phyloP scores from a whole-genome alignment of 1,140 invertebrate genomes.

The Pseudobourletiella spinata region DNA sequence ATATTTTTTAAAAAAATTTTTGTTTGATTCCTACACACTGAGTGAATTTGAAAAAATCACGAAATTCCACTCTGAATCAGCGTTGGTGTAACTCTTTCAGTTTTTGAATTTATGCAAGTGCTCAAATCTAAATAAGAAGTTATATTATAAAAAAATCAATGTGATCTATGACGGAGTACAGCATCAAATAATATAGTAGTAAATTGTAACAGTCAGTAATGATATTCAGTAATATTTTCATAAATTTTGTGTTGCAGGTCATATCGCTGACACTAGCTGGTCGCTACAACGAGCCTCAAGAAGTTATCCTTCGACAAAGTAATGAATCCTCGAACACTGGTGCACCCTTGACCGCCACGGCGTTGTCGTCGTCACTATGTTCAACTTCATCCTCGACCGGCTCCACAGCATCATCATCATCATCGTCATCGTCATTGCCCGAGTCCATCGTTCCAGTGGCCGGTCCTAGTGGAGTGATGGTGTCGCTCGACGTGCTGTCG shows the following conservation, averaged over 20 bases:
- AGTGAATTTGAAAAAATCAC: no score
- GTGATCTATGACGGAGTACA: no score
- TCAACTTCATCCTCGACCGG: neutral
- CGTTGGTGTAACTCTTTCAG: no score
- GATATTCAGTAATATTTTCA: no score
- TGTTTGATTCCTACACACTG: neutral
- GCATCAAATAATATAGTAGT: no score
- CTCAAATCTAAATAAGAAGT: no score
- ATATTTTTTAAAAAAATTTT: neutral
- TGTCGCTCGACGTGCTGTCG: slow-evolving; percentile 24
- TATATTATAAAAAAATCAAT: no score
- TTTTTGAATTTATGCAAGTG: no score
- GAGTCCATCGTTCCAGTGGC: slow-evolving; percentile 3
- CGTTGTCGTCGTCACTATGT: slow-evolving; percentile 10
- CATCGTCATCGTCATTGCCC: slow-evolving; percentile 12
- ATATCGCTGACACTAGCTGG: slow-evolving; percentile 79
- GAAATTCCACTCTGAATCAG: no score
- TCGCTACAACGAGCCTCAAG: slow-evolving; percentile 57
- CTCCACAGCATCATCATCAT: neutral
- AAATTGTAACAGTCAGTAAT: no score
- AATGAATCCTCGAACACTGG: slow-evolving; percentile 36
- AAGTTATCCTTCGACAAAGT: slow-evolving; percentile 57
- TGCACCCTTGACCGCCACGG: slow-evolving; percentile 35
- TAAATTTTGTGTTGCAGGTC: slow-evolving; percentile 44
- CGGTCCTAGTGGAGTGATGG: slow-evolving; percentile 32